Base-by-base conservation (phyloP, 1,140 invertebrate species). In the Maconellicoccus hirsutus region DNA sequence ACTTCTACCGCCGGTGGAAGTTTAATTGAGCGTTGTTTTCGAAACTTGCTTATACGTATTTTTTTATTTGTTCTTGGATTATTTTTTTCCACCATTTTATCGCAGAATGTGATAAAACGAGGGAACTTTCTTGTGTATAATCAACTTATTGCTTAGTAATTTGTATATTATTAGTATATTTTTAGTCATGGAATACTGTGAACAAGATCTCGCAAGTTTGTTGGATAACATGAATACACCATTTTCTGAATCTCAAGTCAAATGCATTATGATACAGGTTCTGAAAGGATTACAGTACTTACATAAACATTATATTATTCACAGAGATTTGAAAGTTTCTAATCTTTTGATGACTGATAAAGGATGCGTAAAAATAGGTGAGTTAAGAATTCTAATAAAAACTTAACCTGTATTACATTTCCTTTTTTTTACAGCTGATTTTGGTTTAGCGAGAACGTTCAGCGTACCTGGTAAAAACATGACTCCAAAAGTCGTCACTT, bases 101-200 rank as follows among this genome's bases (percentile, higher is more conserved):
- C n/a, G n/a, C n/a, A n/a, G n/a, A n/a, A n/a, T n/a, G n/a, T n/a
- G n/a, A n/a, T n/a, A n/a, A n/a, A n/a, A n/a, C n/a, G n/a, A n/a
- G n/a, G n/a, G n/a, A n/a, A n/a, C n/a, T n/a, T n/a, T n/a, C n/a
- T n/a, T n/a, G n/a, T n/a, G n/a, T n/a, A n/a, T n/a, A 29, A 16
- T 52, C 6, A 22, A 70, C 23, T 59, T 26, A 23, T 25, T 70
- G 26, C 27, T 71, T 71, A 22, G 69, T 26, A 66, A 71, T 14
- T 0, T 26, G 16, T 59, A 61, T 72, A 61, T 72, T 33, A 73
- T 42, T 82, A 93, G 93, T 78, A 96, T 98, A 77, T 98, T 97
- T 78, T 81, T 98, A 14, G 93, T 93, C 1, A 98, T 98, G 94
- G 94, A 98, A 79, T 98, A 98, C 79, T 98, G 95, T 81, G 95